These are phyloP conservation scores for Torymus tubicola DNA, from an alignment of 2,888 invertebrate genomes.

Conservation along the genomic window DNA sequence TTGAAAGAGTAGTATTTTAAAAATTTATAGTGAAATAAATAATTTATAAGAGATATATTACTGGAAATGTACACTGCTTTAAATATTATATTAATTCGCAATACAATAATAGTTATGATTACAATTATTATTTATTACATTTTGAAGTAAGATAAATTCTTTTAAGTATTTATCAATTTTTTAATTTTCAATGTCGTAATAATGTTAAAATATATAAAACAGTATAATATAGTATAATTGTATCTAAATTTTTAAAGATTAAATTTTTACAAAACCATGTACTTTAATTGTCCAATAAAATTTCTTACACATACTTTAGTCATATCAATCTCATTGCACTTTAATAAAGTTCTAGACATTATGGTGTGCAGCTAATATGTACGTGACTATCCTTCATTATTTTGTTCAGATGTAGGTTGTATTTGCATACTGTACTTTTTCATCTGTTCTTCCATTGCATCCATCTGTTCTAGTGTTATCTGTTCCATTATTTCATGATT, in stretches of 20 bases:
- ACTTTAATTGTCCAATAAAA: slow-evolving; percentile 26
- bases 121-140: too few relatives aligned
- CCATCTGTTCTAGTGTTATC: slow-evolving; percentile 78
- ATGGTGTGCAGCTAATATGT: slow-evolving; percentile 2
- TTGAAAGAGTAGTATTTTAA: slow-evolving; percentile 10
- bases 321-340: neutral
- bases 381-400: slow-evolving; percentile 15
- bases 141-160: too few relatives aligned
- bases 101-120: too few relatives aligned
- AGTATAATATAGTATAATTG: neutral
- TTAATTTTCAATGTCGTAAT: too few relatives aligned
- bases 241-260: neutral
- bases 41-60: slow-evolving; percentile 9
- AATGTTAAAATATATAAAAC: neutral
- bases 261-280: slow-evolving; percentile 27
- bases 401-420: slow-evolving; percentile 29
- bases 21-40: neutral
- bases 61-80: too few relatives aligned
- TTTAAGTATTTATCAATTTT: too few relatives aligned
- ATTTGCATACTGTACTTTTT: slow-evolving; percentile 65
- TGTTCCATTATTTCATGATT: slow-evolving; percentile 94
- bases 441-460: slow-evolving; percentile 77
- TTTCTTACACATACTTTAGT: neutral
- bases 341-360: neutral
- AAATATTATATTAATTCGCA: too few relatives aligned